phyloP scores from a whole-genome alignment of 2,888 invertebrate genomes.

The Micoletzkya japonica region DNA sequence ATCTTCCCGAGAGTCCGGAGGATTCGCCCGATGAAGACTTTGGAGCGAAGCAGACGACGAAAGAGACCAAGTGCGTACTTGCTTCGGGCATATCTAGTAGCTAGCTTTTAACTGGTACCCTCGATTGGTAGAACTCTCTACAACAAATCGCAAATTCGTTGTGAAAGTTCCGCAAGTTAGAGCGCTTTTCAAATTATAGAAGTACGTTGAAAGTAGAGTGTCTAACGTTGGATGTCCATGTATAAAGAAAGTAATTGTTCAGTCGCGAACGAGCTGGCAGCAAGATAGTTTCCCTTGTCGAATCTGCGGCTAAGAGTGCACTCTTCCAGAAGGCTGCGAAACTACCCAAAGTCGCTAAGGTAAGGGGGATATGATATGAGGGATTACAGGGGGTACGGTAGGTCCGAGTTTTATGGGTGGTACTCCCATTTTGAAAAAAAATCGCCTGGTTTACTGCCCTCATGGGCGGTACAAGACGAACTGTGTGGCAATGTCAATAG shows the following conservation, averaged over 20 bases:
- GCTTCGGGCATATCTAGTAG: neutral
- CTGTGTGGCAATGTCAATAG: neutral
- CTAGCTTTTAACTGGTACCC: no score
- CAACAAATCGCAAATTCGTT: neutral
- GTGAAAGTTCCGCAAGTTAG: no score
- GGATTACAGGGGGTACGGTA: neutral
- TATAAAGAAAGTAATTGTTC: neutral
- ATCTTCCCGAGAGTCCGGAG: conserved; percentile 59
- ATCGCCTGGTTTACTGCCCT: neutral
- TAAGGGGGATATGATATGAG: conserved; percentile 18
- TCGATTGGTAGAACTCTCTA: neutral
- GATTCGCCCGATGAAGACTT: conserved; percentile 60
- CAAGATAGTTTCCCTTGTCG: conserved; percentile 80
- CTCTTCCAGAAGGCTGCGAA: conserved; percentile 87
- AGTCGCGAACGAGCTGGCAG: conserved; percentile 43
- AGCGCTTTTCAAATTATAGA: no score
- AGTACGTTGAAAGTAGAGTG: no score
- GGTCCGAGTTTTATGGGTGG: neutral
- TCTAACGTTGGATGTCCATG: no score
- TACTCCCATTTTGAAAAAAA: neutral
- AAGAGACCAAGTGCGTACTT: conserved; percentile 19
- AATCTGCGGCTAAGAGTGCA: conserved; percentile 81
- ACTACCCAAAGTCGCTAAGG: conserved; percentile 50
- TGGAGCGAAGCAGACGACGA: conserved; percentile 49
- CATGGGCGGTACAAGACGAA: neutral